Evolutionary conservation across 2,797 vertebrate genomes (phyloP).

Genomic region (Halcyon badia): DNA sequence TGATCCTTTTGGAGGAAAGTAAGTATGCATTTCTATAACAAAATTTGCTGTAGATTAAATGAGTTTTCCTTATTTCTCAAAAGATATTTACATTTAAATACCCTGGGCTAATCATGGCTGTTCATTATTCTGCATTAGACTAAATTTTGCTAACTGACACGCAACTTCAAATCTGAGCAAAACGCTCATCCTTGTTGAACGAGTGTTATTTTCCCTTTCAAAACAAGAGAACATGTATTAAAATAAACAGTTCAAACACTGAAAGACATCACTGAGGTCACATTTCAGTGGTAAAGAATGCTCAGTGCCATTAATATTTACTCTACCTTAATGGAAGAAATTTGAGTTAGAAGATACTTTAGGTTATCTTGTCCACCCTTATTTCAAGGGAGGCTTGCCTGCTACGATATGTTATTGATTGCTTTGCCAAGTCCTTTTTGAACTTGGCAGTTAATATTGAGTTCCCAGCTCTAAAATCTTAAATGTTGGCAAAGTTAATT

Average conservation of each 20-base stretch:
- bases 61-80: neutral
- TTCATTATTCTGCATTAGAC: neutral
- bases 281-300: conserved; percentile 62
- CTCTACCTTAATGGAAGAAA: conserved; percentile 66
- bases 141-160: neutral
- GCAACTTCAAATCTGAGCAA: neutral
- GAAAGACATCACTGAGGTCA: conserved; percentile 59
- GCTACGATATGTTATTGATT: neutral
- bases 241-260: conserved; percentile 35
- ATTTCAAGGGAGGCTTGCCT: conserved; percentile 10
- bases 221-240: neutral
- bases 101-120: neutral
- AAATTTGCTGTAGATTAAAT: neutral
- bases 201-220: neutral
- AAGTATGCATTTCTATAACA: neutral
- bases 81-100: neutral
- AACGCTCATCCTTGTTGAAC: neutral
- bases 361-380: conserved; percentile 57
- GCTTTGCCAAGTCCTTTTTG: conserved; percentile 1
- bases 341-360: conserved; percentile 64
- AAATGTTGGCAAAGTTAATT: neutral
- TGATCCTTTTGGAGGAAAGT: neutral
- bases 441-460: neutral
- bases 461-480: neutral
- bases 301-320: conserved; percentile 70